Conservation (phyloP, 2,888 invertebrate genomes). For the Pteria penguin region DNA sequence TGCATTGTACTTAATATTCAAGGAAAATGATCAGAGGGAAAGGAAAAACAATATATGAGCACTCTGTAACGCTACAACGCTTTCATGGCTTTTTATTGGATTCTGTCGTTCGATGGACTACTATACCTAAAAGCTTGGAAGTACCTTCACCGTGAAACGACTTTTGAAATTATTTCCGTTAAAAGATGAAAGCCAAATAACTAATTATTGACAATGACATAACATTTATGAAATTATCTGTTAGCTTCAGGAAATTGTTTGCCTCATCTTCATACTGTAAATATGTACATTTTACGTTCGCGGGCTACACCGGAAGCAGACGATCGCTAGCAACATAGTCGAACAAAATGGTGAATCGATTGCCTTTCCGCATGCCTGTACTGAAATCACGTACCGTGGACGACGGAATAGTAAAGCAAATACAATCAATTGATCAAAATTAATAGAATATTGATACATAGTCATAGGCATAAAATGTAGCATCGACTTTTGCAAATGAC, state of each 20-base stretch:
- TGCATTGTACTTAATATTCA: no score
- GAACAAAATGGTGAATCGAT: slow-evolving; percentile 8
- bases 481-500: background rate
- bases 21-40: no score
- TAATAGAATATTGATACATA: background rate
- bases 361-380: slow-evolving; percentile 7
- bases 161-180: background rate
- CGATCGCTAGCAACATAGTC: slow-evolving; percentile 13
- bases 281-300: slow-evolving; percentile 33
- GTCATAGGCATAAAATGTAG: background rate
- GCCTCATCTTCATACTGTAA: slow-evolving; percentile 23
- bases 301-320: slow-evolving; percentile 25
- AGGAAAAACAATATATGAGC: no score
- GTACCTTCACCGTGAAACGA: background rate
- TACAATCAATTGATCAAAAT: background rate
- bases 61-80: slow-evolving; percentile 6
- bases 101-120: background rate
- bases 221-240: slow-evolving; percentile 3
- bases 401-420: background rate
- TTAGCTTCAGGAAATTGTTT: slow-evolving; percentile 20
- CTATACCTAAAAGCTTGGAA: background rate
- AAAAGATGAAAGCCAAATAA: background rate
- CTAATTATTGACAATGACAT: background rate
- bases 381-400: background rate
- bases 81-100: background rate